Conservation (phyloP, 2,113 vertebrate species). For the Sander lucioperca region DNA sequence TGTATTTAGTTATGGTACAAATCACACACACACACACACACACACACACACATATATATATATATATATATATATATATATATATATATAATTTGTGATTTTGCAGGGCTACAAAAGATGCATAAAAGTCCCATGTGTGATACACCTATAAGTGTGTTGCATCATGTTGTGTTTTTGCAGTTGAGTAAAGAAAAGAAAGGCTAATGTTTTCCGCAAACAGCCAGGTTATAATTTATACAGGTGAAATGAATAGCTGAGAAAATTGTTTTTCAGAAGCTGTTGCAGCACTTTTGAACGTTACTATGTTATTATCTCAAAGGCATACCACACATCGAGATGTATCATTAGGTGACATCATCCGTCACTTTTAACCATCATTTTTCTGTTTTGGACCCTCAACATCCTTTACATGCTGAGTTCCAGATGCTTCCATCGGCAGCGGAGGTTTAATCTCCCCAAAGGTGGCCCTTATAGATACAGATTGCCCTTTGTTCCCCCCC, state of each 20-base stretch:
- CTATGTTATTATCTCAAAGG: constrained; percentile 33
- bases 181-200: neutral
- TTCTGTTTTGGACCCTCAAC: neutral
- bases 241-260: constrained; percentile 2
- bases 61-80: no score
- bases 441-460: no score
- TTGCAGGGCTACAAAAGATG: neutral
- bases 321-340: neutral
- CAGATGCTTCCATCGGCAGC: no score
- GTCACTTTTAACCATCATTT: constrained; percentile 8
- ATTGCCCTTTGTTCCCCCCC: no score
- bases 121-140: neutral
- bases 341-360: constrained; percentile 8
- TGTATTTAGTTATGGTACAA: neutral
- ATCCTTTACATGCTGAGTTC: no score
- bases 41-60: neutral
- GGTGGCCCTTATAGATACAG: no score
- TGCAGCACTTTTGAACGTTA: constrained; percentile 2
- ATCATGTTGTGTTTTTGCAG: neutral
- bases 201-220: neutral
- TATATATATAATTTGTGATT: no score
- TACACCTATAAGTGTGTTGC: neutral
- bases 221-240: constrained; percentile 7
- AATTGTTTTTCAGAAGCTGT: neutral
- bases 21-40: neutral